phyloP scores from a whole-genome alignment of 2,888 invertebrate species.

The Andrena minutula region DNA sequence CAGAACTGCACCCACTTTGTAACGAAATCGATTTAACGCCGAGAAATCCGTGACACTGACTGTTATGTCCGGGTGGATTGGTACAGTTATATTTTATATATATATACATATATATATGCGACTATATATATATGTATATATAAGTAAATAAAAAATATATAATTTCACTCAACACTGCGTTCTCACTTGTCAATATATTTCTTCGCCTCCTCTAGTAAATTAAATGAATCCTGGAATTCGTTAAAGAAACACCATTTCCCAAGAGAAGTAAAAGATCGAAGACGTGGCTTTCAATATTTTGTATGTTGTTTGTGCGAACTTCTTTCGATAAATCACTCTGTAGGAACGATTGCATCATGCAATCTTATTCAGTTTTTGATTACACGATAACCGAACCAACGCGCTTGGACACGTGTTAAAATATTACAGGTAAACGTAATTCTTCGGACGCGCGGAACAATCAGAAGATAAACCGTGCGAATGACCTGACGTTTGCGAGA shows the following conservation, averaged over 20 bases:
- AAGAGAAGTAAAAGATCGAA: not conserved
- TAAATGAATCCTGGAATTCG: not conserved
- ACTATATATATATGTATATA: slow-evolving; percentile 30
- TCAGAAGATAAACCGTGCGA: slow-evolving; percentile 52
- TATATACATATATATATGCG: not conserved
- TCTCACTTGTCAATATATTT: not conserved
- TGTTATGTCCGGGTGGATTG: slow-evolving; percentile 2
- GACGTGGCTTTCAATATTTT: not conserved
- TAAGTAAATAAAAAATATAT: slow-evolving; percentile 63
- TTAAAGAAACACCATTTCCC: not conserved
- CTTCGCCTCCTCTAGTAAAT: not conserved
- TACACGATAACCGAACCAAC: slow-evolving; percentile 7
- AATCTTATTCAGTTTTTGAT: not conserved
- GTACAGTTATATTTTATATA: no score
- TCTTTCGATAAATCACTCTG: not conserved
- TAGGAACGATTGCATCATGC: slow-evolving; percentile 15
- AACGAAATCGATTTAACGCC: slow-evolving; percentile 20
- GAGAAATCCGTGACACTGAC: slow-evolving; percentile 22
- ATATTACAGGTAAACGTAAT: slow-evolving; percentile 3
- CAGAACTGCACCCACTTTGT: slow-evolving; percentile 18
- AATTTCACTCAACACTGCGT: slow-evolving; percentile 58
- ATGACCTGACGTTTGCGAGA: slow-evolving; percentile 38
- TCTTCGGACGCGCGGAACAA: not conserved
- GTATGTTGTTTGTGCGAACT: not conserved
- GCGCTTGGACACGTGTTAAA: not conserved